Percentiles rank a stretch among this genome's conserved stretches.
Conservation (phyloP, 2,797 vertebrate species). For the Denticeps clupeoides region DNA sequence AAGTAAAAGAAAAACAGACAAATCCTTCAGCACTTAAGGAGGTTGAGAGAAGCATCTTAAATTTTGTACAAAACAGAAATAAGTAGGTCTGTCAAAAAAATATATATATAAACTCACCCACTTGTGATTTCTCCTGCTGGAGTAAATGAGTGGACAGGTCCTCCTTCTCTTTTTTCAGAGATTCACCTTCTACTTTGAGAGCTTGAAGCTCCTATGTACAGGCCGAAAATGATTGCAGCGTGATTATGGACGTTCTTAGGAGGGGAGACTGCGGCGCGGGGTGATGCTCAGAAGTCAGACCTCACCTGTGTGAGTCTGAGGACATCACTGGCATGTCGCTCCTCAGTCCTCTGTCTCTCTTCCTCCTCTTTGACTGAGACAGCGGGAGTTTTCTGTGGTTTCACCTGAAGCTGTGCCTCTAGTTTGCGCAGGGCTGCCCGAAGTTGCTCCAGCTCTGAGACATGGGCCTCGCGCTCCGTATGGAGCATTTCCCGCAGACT, state of each 20-base stretch:
- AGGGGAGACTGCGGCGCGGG: not conserved
- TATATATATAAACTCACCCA: conserved; percentile 45
- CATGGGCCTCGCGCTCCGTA: conserved; percentile 35
- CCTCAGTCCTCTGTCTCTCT: conserved; percentile 40
- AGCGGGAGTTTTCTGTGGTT: conserved; percentile 19
- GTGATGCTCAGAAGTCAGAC: not conserved
- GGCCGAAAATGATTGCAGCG: not conserved
- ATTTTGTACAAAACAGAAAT: too few relatives aligned
- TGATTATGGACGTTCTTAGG: not conserved
- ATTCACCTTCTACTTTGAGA: conserved; percentile 40
- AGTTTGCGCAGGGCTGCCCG: conserved; percentile 33
- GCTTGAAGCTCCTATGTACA: conserved; percentile 35
- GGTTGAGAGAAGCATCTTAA: too few relatives aligned
- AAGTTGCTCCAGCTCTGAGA: conserved; percentile 45
- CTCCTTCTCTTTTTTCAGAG: conserved; percentile 44
- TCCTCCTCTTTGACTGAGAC: conserved; percentile 41
- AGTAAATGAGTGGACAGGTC: conserved; percentile 32
- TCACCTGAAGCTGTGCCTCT: conserved; percentile 28
- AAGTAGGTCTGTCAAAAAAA: too few relatives aligned
- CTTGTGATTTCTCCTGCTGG: conserved; percentile 43
- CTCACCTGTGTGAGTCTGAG: conserved; percentile 47
- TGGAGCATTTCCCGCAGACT: conserved; percentile 47
- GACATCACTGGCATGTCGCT: conserved; percentile 42
- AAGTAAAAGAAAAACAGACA: too few relatives aligned
- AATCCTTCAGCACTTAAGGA: too few relatives aligned